These are phyloP conservation scores for Hartigia nigra DNA, from an alignment of 2,888 invertebrate species.

Conservation along the genomic window DNA sequence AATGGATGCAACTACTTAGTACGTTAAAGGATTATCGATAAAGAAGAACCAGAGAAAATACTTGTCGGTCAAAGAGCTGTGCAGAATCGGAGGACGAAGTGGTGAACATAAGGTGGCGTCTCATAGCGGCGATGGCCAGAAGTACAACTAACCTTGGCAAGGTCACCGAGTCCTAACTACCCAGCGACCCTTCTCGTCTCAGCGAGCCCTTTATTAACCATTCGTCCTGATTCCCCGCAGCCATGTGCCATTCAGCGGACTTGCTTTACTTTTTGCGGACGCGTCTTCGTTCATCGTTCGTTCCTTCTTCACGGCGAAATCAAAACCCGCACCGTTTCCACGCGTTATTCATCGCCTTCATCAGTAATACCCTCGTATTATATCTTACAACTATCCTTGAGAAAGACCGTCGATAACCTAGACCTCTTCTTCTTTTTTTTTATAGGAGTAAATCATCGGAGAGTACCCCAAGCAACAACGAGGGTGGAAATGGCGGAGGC, in stretches of 20 bases:
- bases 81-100: neutral
- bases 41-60: constrained; percentile 32
- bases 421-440: constrained; percentile 21
- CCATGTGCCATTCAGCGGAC: constrained; percentile 45
- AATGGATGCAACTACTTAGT: neutral
- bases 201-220: constrained; percentile 52
- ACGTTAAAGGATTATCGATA: constrained; percentile 40
- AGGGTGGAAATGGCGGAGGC: constrained; percentile 25
- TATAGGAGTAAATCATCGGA: constrained; percentile 47
- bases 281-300: constrained; percentile 13
- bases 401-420: neutral
- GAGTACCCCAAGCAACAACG: constrained; percentile 28
- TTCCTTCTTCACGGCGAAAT: neutral
- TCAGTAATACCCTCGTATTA: neutral
- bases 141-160: constrained; percentile 61
- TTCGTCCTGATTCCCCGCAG: constrained; percentile 48
- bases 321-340: neutral
- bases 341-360: neutral
- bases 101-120: constrained; percentile 46
- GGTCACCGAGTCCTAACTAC: constrained; percentile 59
- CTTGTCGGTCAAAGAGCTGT: constrained; percentile 18
- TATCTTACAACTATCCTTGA: neutral
- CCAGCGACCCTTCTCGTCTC: constrained; percentile 40
- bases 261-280: neutral
- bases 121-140: constrained; percentile 58